These are phyloP conservation scores for Lagopus leucura DNA, from an alignment of 2,113 vertebrate genomes.

Conservation along the genomic window DNA sequence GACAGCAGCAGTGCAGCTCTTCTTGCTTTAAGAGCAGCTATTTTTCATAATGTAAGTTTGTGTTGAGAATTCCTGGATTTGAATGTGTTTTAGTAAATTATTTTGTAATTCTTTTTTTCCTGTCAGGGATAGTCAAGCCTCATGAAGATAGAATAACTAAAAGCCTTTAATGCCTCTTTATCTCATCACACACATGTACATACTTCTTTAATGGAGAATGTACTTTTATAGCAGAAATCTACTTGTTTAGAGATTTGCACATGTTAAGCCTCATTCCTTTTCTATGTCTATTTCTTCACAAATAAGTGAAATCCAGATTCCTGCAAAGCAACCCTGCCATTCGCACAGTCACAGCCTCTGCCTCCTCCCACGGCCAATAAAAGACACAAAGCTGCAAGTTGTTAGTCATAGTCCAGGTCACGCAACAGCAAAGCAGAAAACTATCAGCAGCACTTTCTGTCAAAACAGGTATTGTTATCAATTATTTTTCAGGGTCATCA, in stretches of 20 bases:
- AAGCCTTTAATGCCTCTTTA: not conserved
- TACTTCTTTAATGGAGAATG: not conserved
- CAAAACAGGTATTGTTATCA: not conserved
- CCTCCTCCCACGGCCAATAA: not conserved
- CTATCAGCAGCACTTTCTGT: not conserved
- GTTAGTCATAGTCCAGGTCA: not conserved
- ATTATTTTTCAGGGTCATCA: not conserved
- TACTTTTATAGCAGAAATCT: slow-evolving; percentile 6
- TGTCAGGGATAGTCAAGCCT: not conserved
- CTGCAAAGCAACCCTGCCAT: not conserved
- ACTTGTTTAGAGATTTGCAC: not conserved
- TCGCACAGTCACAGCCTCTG: not conserved
- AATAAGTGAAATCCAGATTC: not conserved
- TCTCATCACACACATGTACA: not conserved
- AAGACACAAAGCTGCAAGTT: not conserved
- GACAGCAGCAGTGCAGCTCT: not conserved
- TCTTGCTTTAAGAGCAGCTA: not conserved
- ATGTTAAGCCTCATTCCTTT: not conserved
- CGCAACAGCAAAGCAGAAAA: not conserved
- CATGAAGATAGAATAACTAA: not conserved
- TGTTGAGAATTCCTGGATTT: not conserved
- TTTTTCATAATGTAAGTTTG: not conserved
- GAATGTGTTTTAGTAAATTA: not conserved
- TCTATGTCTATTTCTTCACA: not conserved
- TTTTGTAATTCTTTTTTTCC: not conserved